Base-by-base conservation (phyloP, 2,797 vertebrate genomes). In the Luscinia luscinia region DNA sequence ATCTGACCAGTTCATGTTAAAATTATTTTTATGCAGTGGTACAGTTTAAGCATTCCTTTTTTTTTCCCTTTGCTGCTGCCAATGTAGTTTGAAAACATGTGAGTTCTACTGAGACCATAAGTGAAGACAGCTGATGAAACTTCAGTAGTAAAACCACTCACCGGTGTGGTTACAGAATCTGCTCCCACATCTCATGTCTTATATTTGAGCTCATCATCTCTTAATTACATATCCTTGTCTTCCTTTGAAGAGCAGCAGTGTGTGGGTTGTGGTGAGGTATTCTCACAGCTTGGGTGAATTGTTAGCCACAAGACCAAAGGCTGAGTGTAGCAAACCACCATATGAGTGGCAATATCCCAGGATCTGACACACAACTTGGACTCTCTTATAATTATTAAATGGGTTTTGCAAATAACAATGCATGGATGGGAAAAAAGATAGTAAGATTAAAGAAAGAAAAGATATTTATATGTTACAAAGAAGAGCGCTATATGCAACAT, bases 181-280 rank as follows among this genome's bases (percentile, higher is more conserved):
- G 67, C 43, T 91, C 32, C n/a, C 70, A 87, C 59, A 93, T 94
- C 92, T 94, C 38, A 26, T 76, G 58, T 79, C 74, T 94, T 70
- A 6, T 12, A 49, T 94, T 91, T 84, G 70, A 94, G 70, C 63
- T 94, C 85, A 93, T 96, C 63, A 80, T 94, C 70, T 93, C 77
- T 74, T 90, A 94, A 95, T 96, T 94, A 92, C 4, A 28, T 79
- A 67, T n/a, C 48, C 59, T 74, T 49, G 70, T 88, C 84, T 73
- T 70, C 46, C 85, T 96, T 95, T 95, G 95, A 94, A 93, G 69
- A 93, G 73, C 38, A 92, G 85, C 82, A 69, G 58, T 2, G 15
- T 96, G 77, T 94, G 95, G 87, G 87, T 87, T 96, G 95, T 91
- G 95, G 87, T 95, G 74, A 96, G 89, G 82, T 81, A 26, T 91